A percentile compares a stretch with the other conserved stretches of the same genome.
These are phyloP conservation scores for Papilio dardanus DNA, from an alignment of 1,140 invertebrate species.

Conservation along the genomic window DNA sequence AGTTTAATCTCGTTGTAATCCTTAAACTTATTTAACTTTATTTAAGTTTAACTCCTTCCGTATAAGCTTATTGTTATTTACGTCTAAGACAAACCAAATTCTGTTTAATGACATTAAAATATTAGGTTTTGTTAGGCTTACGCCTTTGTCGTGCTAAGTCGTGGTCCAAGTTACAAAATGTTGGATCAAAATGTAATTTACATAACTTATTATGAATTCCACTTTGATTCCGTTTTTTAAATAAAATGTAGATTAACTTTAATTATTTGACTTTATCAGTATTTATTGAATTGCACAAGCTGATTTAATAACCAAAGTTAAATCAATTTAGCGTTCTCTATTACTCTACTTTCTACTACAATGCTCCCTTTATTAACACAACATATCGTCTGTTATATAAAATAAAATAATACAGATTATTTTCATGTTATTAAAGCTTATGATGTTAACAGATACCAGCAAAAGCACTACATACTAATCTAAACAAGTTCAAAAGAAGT, in stretches of 20 bases:
- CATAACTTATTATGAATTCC: background rate
- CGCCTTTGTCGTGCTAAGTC: conserved; percentile 28
- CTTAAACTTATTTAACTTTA: background rate
- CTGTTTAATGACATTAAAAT: conserved; percentile 48
- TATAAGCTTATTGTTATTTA: conserved; percentile 51
- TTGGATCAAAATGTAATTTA: background rate
- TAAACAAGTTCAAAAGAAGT: background rate
- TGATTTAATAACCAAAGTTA: too few species aligned
- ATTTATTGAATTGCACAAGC: too few species aligned
- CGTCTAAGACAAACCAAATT: conserved; percentile 50
- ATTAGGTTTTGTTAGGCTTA: conserved; percentile 52
- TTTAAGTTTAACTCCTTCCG: conserved; percentile 27
- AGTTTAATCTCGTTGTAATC: background rate
- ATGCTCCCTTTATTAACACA: too few species aligned
- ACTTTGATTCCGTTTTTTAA: background rate
- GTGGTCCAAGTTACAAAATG: conserved; percentile 42
- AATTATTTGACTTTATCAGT: background rate
- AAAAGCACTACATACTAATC: too few species aligned
- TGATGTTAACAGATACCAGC: too few species aligned
- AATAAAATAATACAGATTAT: too few species aligned
- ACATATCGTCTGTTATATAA: too few species aligned
- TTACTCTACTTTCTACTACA: too few species aligned
- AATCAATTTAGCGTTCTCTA: too few species aligned
- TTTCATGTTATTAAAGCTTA: too few species aligned
- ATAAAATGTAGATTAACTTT: background rate